phyloP scores from a whole-genome alignment of 2,797 vertebrate genomes.

The Sternotherus odoratus region DNA sequence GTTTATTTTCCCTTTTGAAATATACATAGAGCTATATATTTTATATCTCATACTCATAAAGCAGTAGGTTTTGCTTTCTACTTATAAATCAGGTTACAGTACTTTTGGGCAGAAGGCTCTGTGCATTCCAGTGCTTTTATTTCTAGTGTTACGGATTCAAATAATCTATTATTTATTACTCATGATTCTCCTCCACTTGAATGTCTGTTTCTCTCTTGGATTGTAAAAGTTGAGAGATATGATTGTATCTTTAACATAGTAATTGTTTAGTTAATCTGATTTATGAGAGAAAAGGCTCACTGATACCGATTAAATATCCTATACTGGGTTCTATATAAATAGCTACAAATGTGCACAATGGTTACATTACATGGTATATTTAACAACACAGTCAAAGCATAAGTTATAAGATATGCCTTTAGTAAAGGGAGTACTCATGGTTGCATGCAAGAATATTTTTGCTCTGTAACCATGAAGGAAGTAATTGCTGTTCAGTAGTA shows the following conservation, averaged over 20 bases:
- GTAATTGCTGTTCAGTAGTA: conserved; percentile 75
- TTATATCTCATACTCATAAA: neutral
- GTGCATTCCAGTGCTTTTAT: conserved; percentile 7
- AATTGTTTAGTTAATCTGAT: conserved; percentile 72
- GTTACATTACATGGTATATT: conserved; percentile 76
- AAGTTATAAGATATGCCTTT: conserved; percentile 56
- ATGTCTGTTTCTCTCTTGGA: conserved; percentile 28
- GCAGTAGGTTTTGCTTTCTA: neutral
- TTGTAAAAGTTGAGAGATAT: conserved; percentile 48
- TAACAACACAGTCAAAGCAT: conserved; percentile 70
- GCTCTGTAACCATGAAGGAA: conserved; percentile 74
- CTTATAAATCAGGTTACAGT: conserved; percentile 22
- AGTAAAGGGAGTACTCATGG: conserved; percentile 50
- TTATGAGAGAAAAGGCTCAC: conserved; percentile 58
- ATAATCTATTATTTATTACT: neutral
- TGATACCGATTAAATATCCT: conserved; percentile 67
- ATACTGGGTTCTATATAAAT: conserved; percentile 59
- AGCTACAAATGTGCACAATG: conserved; percentile 68
- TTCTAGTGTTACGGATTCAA: neutral
- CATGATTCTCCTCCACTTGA: neutral
- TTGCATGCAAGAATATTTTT: conserved; percentile 67
- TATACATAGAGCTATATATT: neutral
- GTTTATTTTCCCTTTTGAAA: neutral
- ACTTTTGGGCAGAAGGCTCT: neutral
- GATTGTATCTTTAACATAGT: conserved; percentile 59